Evolutionary conservation across 2,797 vertebrate species (phyloP).

Genomic region (Sus cebifrons): DNA sequence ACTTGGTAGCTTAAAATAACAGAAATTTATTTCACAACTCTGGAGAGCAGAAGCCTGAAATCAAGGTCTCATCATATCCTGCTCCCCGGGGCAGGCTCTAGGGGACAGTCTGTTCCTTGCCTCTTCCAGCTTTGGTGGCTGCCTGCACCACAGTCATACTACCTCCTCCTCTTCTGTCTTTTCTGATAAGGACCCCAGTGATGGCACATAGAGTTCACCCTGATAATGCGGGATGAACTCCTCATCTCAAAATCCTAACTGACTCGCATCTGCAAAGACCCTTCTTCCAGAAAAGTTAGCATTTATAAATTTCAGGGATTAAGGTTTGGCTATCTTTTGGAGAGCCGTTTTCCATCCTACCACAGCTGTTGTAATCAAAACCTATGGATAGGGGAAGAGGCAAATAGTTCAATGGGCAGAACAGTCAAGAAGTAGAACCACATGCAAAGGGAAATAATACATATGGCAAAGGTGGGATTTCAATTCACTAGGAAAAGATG

Average conservation of each 20-base stretch:
- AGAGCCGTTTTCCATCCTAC: not conserved
- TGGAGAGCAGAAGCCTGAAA: not conserved
- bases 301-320: not conserved
- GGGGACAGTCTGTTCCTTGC: not conserved
- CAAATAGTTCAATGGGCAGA: slow-evolving; percentile 15
- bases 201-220: not conserved
- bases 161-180: not conserved
- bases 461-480: slow-evolving; percentile 25
- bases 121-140: not conserved
- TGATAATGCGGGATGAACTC: not conserved
- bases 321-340: not conserved
- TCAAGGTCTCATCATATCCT: not conserved
- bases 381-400: not conserved
- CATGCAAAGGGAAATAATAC: not conserved
- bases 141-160: fast-evolving
- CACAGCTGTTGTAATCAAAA: not conserved
- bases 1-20: not conserved
- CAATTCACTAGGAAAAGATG: not conserved
- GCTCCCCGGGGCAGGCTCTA: not conserved
- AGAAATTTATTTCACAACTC: not conserved
- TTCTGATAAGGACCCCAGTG: not conserved
- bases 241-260: not conserved
- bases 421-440: not conserved
- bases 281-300: not conserved
- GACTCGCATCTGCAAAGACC: not conserved